phyloP scores from a whole-genome alignment of 2,797 vertebrate genomes.

The Serranus cabrilla region DNA sequence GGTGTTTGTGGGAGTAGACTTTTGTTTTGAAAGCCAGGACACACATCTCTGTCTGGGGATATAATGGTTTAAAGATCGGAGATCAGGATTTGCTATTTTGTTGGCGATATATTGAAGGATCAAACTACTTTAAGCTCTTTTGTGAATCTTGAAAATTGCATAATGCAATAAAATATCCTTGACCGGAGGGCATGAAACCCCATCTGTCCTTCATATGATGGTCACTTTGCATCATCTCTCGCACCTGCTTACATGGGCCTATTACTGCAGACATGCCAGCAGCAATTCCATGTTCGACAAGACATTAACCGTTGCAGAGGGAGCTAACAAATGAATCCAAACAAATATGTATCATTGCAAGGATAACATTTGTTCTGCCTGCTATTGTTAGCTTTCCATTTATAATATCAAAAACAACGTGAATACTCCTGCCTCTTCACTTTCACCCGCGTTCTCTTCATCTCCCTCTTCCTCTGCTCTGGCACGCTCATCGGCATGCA shows the following conservation, averaged over 20 bases:
- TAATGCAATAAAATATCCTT: background rate
- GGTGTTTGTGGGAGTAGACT: too few relatives aligned
- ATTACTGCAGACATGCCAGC: background rate
- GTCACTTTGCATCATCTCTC: conserved; percentile 27
- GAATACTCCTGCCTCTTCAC: conserved; percentile 40
- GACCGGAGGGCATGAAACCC: background rate
- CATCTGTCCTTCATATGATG: conserved; percentile 30
- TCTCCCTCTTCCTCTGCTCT: conserved; percentile 36
- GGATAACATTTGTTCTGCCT: conserved; percentile 27
- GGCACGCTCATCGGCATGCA: conserved; percentile 70
- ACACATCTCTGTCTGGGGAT: background rate
- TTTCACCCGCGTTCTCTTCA: conserved; percentile 47
- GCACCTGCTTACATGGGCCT: conserved; percentile 1
- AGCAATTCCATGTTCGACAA: background rate
- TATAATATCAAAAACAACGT: conserved; percentile 40
- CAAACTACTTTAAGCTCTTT: background rate
- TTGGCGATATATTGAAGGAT: background rate
- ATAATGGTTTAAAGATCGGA: background rate
- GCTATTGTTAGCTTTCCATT: conserved; percentile 33
- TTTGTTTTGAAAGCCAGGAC: conserved; percentile 1
- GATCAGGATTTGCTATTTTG: background rate
- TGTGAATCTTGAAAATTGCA: background rate
- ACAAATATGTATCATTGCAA: conserved; percentile 12
- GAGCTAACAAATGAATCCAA: conserved; percentile 16
- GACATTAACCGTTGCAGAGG: background rate